Percentiles rank a stretch among this genome's conserved stretches.
Conservation (phyloP, 2,797 vertebrate species). For the Nyctalus aviator region DNA sequence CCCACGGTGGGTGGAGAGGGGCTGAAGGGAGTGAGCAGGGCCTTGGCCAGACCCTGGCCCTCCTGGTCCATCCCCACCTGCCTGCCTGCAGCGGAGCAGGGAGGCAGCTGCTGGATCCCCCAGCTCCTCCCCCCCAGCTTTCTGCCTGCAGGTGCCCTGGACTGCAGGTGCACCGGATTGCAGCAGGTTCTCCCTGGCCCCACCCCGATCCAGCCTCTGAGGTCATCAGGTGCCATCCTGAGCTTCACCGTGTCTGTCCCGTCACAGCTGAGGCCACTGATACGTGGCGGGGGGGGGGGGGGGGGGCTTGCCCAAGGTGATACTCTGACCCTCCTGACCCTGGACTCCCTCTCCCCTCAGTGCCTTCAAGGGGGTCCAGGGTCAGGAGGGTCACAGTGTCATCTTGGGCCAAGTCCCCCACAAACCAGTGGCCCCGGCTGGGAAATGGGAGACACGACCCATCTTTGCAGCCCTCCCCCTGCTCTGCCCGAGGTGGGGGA, state of each 20-base stretch:
- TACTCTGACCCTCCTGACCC: not conserved
- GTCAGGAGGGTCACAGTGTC: not conserved
- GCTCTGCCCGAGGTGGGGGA: not conserved
- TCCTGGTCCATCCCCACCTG: not conserved
- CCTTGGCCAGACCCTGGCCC: not conserved
- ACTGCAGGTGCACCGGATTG: not conserved
- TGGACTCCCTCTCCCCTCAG: not conserved
- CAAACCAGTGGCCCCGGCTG: not conserved
- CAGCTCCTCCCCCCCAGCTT: not conserved
- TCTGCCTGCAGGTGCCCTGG: not conserved
- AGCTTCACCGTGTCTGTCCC: not conserved
- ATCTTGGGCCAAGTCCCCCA: not conserved
- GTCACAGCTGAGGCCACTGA: constrained; percentile 55
- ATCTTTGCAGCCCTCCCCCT: not conserved
- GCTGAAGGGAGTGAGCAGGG: not conserved
- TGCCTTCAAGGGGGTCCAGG: not conserved
- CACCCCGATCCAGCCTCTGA: not conserved
- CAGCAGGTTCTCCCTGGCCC: not conserved
- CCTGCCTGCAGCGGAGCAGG: rapidly evolving
- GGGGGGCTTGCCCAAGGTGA: not conserved
- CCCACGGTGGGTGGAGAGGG: not conserved
- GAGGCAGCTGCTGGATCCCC: not conserved
- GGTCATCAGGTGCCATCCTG: not conserved
- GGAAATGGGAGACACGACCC: not conserved
- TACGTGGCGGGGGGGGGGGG: not conserved